A percentile compares a stretch with the other conserved stretches of the same genome.
Evolutionary conservation across 2,113 vertebrate species (phyloP).

Genomic region (Pterocles gutturalis): DNA sequence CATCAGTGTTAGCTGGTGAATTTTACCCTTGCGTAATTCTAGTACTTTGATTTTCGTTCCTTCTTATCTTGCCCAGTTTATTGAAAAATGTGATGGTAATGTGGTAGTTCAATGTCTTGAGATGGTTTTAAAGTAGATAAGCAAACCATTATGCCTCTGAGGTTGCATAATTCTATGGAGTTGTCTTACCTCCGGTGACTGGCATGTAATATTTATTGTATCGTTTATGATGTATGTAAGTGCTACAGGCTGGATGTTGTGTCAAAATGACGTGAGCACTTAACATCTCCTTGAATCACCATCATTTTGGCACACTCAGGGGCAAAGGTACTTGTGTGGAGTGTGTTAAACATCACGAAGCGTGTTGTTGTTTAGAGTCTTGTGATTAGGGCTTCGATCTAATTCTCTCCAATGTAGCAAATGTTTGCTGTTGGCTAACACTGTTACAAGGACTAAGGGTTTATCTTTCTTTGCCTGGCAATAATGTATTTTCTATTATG

Average conservation of each 20-base stretch:
- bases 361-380: slow-evolving; percentile 15
- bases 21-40: not conserved
- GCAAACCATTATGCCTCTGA: slow-evolving; percentile 34
- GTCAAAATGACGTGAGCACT: not conserved
- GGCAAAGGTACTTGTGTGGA: slow-evolving; percentile 19
- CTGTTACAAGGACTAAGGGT: slow-evolving; percentile 34
- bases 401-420: slow-evolving; percentile 44
- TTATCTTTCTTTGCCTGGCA: slow-evolving; percentile 45
- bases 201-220: not conserved
- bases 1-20: slow-evolving; percentile 12
- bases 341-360: slow-evolving; percentile 35
- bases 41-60: not conserved
- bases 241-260: not conserved
- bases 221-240: slow-evolving; percentile 9
- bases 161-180: not conserved
- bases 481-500: slow-evolving; percentile 55
- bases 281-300: not conserved
- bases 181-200: not conserved
- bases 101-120: slow-evolving; percentile 47
- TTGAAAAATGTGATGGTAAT: slow-evolving; percentile 48
- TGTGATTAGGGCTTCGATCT: not conserved
- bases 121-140: slow-evolving; percentile 49
- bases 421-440: slow-evolving; percentile 30
- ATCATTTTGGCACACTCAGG: not conserved
- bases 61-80: slow-evolving; percentile 24